A percentile compares a stretch with the other conserved stretches of the same genome.
These are phyloP conservation scores for Anthonomus grandis DNA, from an alignment of 1,140 invertebrate genomes.

Conservation along the genomic window DNA sequence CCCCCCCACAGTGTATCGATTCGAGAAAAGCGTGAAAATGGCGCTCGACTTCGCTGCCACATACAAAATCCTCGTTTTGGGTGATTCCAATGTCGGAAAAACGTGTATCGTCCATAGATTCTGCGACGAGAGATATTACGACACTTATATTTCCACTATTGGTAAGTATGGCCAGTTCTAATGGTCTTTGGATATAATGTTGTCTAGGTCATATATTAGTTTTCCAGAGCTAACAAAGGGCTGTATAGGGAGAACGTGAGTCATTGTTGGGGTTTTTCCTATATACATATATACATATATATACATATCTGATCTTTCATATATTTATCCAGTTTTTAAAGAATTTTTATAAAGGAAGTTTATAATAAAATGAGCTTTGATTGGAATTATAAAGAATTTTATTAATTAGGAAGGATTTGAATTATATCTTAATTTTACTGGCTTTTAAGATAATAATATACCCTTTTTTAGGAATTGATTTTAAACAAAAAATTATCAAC, in stretches of 20 bases:
- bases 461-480: conserved; percentile 68
- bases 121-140: conserved; percentile 86
- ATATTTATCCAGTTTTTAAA: too few species aligned
- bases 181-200: neutral
- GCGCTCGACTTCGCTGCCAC: conserved; percentile 78
- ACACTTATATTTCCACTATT: conserved; percentile 89
- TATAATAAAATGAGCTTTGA: too few species aligned
- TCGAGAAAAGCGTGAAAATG: conserved; percentile 51
- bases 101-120: conserved; percentile 89
- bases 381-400: too few species aligned
- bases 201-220: conserved; percentile 11
- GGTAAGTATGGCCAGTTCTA: too few species aligned
- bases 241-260: too few species aligned
- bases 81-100: conserved; percentile 89
- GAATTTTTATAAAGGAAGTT: too few species aligned
- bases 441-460: neutral
- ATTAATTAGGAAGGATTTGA: too few species aligned
- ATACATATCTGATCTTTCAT: too few species aligned
- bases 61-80: conserved; percentile 82
- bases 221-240: too few species aligned
- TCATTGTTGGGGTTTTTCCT: too few species aligned
- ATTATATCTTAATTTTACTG: neutral
- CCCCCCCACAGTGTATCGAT: neutral
- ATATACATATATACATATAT: too few species aligned
- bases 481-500: conserved; percentile 87